Evolutionary conservation across 2,797 vertebrate species (phyloP).

Genomic region (Pipistrellus pygmaeus): DNA sequence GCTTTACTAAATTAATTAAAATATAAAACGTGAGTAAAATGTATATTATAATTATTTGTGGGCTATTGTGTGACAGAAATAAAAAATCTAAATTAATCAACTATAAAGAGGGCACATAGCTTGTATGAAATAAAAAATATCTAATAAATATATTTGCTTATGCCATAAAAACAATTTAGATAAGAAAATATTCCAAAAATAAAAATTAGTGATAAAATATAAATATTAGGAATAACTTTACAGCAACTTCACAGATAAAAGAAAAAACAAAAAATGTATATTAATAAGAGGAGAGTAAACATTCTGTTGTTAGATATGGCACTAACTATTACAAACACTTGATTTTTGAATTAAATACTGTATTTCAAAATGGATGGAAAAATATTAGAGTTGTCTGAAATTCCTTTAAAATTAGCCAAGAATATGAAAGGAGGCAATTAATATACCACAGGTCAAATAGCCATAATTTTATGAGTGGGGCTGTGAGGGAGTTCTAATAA

Average conservation of each 20-base stretch:
- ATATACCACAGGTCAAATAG: not conserved
- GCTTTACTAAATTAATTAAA: not conserved
- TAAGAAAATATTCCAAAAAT: not conserved
- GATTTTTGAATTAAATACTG: not conserved
- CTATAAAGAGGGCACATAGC: not conserved
- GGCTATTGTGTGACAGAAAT: not conserved
- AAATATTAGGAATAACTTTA: not conserved
- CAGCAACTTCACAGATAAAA: not conserved
- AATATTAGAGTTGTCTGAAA: not conserved
- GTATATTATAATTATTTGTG: not conserved
- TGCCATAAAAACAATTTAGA: not conserved
- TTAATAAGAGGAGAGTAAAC: not conserved
- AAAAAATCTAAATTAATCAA: not conserved
- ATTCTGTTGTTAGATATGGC: not conserved
- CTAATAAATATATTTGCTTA: not conserved
- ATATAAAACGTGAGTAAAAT: not conserved
- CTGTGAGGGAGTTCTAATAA: not conserved
- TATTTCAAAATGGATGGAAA: not conserved
- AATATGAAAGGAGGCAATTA: not conserved
- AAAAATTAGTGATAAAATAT: not conserved
- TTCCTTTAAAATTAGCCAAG: not conserved
- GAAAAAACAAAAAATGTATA: not conserved
- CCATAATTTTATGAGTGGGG: not conserved
- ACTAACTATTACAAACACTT: not conserved
- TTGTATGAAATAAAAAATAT: not conserved